These are phyloP conservation scores for Otis tarda DNA, from an alignment of 2,113 vertebrate genomes.

Conservation along the genomic window DNA sequence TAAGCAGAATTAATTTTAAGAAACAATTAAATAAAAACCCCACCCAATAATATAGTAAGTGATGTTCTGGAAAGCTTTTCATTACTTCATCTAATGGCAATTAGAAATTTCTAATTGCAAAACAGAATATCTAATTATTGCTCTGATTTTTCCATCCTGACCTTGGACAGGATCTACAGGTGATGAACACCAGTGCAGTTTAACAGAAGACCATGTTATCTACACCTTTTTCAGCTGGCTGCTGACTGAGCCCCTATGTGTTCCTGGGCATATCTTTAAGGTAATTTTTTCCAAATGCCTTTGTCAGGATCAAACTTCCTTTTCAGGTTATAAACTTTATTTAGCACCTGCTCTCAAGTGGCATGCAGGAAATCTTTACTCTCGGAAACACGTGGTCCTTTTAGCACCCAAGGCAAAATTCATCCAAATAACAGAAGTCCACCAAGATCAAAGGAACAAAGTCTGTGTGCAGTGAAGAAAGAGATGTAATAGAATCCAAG, in stretches of 20 bases:
- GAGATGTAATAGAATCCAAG: neutral
- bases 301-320: neutral
- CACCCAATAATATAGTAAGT: conserved; percentile 4
- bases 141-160: neutral
- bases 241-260: neutral
- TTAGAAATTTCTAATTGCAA: conserved; percentile 41
- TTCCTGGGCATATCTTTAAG: neutral
- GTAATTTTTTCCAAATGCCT: neutral
- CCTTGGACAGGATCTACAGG: neutral
- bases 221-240: neutral
- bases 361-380: neutral
- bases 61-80: conserved; percentile 60
- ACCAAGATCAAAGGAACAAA: neutral
- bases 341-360: neutral
- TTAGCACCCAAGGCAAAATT: neutral
- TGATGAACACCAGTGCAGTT: neutral
- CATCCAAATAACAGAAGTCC: neutral
- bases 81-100: neutral
- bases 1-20: conserved; percentile 69
- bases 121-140: neutral
- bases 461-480: neutral
- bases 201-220: neutral
- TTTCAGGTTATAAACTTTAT: neutral
- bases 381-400: neutral
- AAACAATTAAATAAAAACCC: conserved; percentile 31